These are phyloP conservation scores for Bombus balteatus DNA, from an alignment of 1,140 invertebrate species.

Conservation along the genomic window DNA sequence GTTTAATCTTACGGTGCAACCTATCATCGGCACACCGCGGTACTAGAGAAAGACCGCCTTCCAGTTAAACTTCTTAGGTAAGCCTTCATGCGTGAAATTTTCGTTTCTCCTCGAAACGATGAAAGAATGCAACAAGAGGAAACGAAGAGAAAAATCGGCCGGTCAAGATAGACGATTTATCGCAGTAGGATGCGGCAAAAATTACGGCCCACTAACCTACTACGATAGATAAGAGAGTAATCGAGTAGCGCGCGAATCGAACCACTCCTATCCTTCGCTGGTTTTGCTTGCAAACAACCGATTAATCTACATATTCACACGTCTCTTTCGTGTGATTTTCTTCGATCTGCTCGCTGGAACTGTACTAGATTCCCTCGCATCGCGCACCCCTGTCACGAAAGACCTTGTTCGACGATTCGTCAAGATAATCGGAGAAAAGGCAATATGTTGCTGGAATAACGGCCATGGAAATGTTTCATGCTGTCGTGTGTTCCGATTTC, in stretches of 20 bases:
- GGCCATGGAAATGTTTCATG: constrained; percentile 12
- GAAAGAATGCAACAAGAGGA: constrained; percentile 23
- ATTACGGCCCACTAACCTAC: constrained; percentile 62
- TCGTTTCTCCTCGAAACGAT: neutral
- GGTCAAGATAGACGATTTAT: constrained; percentile 20
- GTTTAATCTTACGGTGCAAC: constrained; percentile 22
- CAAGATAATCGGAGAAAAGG: constrained; percentile 29
- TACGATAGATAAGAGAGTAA: constrained; percentile 45
- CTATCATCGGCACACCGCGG: constrained; percentile 20
- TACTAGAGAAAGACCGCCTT: neutral
- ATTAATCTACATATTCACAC: constrained; percentile 32
- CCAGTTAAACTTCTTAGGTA: neutral
- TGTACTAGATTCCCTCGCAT: constrained; percentile 30
- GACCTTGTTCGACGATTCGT: constrained; percentile 18
- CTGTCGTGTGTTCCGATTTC: constrained; percentile 22
- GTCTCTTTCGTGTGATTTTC: neutral
- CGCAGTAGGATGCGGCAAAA: constrained; percentile 19
- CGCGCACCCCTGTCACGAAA: constrained; percentile 3
- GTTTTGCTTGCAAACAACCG: neutral
- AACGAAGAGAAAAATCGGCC: neutral
- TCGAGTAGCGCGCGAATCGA: neutral
- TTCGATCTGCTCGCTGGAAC: neutral
- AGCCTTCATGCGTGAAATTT: constrained; percentile 44
- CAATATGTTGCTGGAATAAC: constrained; percentile 5
- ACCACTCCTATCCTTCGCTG: constrained; percentile 12